A percentile compares a stretch with the other conserved stretches of the same genome.
phyloP scores from a whole-genome alignment of 2,797 vertebrate species.

The Anableps anableps region DNA sequence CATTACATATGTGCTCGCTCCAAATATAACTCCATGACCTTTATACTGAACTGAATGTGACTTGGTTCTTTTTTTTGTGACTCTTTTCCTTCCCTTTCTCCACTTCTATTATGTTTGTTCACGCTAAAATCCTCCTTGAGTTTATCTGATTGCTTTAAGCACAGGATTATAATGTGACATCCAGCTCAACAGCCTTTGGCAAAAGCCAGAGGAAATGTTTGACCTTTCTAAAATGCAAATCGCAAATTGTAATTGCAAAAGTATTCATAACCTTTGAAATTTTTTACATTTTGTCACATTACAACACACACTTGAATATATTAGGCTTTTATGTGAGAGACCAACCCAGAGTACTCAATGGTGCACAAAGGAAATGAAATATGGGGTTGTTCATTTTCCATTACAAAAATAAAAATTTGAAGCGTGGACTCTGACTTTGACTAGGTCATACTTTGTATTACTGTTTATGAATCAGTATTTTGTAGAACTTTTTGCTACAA shows the following conservation, averaged over 20 bases:
- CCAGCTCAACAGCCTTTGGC: constrained; percentile 1
- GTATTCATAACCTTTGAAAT: neutral
- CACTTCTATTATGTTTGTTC: neutral
- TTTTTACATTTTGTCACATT: neutral
- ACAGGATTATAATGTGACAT: neutral
- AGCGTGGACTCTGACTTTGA: neutral
- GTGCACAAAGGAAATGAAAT: neutral
- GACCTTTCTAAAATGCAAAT: neutral
- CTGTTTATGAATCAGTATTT: neutral
- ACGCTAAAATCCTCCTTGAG: neutral
- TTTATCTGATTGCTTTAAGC: neutral
- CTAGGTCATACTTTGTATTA: neutral
- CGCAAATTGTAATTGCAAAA: neutral
- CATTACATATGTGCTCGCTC: neutral
- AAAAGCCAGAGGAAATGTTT: neutral
- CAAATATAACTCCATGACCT: neutral
- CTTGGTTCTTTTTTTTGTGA: neutral
- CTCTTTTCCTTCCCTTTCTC: neutral
- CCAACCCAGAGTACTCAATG: neutral
- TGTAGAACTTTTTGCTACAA: neutral
- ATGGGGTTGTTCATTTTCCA: too few relatives aligned
- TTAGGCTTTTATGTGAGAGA: neutral
- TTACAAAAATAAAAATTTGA: neutral
- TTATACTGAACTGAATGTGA: neutral
- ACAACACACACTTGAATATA: too few relatives aligned